A percentile compares a stretch with the other conserved stretches of the same genome.
These are phyloP conservation scores for Caerostris extrusa DNA, from an alignment of 1,140 invertebrate genomes.

Conservation along the genomic window DNA sequence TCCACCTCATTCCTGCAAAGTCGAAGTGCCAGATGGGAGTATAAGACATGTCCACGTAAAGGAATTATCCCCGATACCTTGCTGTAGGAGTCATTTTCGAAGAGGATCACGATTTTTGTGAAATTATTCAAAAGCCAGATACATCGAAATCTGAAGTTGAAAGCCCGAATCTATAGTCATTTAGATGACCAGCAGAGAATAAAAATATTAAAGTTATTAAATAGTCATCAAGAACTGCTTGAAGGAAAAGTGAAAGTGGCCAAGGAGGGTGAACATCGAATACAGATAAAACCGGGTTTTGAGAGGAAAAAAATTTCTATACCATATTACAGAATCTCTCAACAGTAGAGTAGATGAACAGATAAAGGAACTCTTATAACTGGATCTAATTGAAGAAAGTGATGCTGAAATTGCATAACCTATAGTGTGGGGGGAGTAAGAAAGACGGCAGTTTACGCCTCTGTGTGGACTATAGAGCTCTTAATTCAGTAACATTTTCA, in stretches of 20 bases:
- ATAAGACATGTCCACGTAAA: background rate
- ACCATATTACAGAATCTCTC: background rate
- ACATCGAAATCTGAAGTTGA: no score
- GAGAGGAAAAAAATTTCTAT: conserved; percentile 11
- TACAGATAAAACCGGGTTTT: background rate
- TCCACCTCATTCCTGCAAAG: background rate
- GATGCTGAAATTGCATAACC: conserved; percentile 20
- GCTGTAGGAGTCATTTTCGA: background rate
- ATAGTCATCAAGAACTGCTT: background rate
- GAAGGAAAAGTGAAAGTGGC: background rate
- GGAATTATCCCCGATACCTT: no score
- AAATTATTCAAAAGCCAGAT: no score
- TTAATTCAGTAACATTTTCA: background rate
- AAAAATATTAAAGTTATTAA: no score
- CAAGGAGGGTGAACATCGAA: background rate
- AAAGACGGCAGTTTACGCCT: background rate
- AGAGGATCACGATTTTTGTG: no score
- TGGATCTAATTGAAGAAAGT: conserved; percentile 13
- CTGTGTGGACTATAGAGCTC: background rate
- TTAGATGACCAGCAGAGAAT: no score
- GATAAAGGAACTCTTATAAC: background rate
- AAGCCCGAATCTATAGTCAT: no score
- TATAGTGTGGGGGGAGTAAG: conserved; percentile 26
- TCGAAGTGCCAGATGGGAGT: background rate
- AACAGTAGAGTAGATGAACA: background rate